Percentiles rank a stretch among this genome's conserved stretches.
Evolutionary conservation across 2,113 vertebrate species (phyloP).

Genomic region (Pelecanoides urinatrix): DNA sequence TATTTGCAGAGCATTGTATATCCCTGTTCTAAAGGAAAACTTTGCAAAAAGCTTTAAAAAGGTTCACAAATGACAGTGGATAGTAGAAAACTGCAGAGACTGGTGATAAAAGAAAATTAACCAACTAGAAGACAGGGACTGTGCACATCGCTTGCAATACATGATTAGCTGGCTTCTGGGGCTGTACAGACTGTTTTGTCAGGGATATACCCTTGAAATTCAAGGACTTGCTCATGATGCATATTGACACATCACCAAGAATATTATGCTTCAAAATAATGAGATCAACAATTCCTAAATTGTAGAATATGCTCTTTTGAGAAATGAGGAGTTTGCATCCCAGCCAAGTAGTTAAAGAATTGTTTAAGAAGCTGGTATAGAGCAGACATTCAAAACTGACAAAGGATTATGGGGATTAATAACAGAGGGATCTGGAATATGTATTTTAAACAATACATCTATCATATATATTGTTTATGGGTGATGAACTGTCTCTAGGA

Average conservation of each 20-base stretch:
- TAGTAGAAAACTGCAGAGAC: not conserved
- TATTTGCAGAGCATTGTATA: not conserved
- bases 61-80: not conserved
- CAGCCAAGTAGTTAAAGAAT: not conserved
- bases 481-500: not conserved
- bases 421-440: not conserved
- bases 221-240: not conserved
- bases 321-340: not conserved
- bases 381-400: not conserved
- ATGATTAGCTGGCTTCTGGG: not conserved
- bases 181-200: not conserved
- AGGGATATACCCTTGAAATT: not conserved
- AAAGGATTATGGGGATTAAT: not conserved
- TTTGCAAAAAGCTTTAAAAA: not conserved
- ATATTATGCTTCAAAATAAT: not conserved
- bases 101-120: not conserved
- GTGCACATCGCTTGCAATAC: not conserved
- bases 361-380: not conserved
- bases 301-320: not conserved
- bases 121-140: not conserved
- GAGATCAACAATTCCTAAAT: not conserved
- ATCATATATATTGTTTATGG: not conserved
- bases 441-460: not conserved
- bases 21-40: not conserved
- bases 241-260: not conserved